Conservation (phyloP, 2,888 invertebrate species). For the Melangyna quadrimaculata region DNA sequence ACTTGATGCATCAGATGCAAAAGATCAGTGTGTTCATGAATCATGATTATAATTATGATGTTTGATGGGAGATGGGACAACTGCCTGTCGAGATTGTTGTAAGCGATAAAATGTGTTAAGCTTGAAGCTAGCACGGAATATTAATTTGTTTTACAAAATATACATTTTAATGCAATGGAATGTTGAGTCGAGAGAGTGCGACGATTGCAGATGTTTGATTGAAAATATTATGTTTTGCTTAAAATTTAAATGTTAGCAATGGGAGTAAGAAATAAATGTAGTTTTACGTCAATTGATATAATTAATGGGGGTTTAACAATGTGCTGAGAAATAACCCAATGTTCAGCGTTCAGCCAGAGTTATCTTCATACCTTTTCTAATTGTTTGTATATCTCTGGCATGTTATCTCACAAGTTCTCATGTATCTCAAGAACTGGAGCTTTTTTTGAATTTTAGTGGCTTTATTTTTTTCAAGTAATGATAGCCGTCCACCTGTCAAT, state of each 20-base stretch:
- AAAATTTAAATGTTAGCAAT: neutral
- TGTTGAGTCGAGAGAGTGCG: neutral
- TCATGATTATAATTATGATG: conserved; percentile 64
- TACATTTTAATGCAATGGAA: conserved; percentile 10
- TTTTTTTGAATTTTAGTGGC: too few relatives aligned
- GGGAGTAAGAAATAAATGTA: too few relatives aligned
- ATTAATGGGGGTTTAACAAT: too few relatives aligned
- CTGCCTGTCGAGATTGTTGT: conserved; percentile 63
- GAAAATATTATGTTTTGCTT: neutral
- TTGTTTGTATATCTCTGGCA: too few relatives aligned
- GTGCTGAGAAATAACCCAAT: too few relatives aligned
- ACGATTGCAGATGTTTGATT: neutral
- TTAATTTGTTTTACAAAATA: conserved; percentile 46
- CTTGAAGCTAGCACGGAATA: conserved; percentile 39
- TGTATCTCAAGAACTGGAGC: too few relatives aligned
- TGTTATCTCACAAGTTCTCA: too few relatives aligned
- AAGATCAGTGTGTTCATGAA: conserved; percentile 55
- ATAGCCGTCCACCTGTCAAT: too few relatives aligned
- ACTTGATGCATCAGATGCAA: conserved; percentile 57
- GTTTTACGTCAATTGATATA: too few relatives aligned
- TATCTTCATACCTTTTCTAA: too few relatives aligned
- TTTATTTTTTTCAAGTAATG: too few relatives aligned
- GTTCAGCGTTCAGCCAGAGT: too few relatives aligned
- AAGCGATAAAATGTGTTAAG: conserved; percentile 56
- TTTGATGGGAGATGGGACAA: conserved; percentile 65